Evolutionary conservation across 2,797 vertebrate genomes (phyloP), one percentile per base, ranked within the genome.

Genomic region (Sebastes nivosus): DNA sequence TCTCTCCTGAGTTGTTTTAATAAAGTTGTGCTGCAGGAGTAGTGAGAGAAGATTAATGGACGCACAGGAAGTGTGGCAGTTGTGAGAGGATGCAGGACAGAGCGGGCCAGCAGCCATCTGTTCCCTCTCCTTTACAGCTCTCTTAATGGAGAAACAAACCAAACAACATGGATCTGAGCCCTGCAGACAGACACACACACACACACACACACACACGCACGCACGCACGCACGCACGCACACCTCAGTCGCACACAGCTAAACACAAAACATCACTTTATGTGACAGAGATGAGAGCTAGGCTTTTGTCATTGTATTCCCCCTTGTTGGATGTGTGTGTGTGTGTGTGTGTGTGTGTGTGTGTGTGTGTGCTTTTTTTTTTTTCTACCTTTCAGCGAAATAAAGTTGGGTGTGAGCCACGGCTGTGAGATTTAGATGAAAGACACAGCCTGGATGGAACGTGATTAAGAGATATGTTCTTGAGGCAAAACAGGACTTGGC

Each of bases 21-120:
- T 98, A 98, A 97, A 98, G 97, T 97, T 97, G 96, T 97, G 96
- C 96, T 97, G 95, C 96, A 97, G 96, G 95, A 98, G 97, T 96
- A 95, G 96, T 96, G 96, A 96, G 95, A 69, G 97, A 98, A 99
- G 97, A 99, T 99, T 99, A 99, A 99, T 99, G 97, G 98, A 98
- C 96, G 94, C 95, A 95, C 95, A 96, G 96, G 94, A 96, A 97
- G 93, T 87, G 95, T 97, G 97, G 97, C 97, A 98, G 97, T 98
- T 97, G 96, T 95, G 95, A 97, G 95, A 96, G 97, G 97, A 97
- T 95, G 94, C 96, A 96, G 97, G 96, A 97, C 95, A 96, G 95
- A 96, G 94, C 88, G 96, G 97, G 96, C 96, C 95, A 97, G 96
- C 95, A 96, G 96, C 97, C 97, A 99, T 99, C 97, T 99, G 97